Conservation (phyloP, 2,113 vertebrate genomes). For the Monopterus albus region DNA sequence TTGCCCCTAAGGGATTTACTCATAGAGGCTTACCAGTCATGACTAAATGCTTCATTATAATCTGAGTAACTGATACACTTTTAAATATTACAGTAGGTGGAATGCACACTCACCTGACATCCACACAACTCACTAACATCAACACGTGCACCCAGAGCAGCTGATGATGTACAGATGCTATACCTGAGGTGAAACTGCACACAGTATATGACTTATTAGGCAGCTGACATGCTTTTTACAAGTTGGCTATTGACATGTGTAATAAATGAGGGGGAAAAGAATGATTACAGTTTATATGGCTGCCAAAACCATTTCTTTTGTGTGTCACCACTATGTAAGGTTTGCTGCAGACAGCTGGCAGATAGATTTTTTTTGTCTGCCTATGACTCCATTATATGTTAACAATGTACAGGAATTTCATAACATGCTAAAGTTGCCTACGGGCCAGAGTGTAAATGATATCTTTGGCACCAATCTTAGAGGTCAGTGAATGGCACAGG, state of each 20-base stretch:
- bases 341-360: constrained; percentile 19
- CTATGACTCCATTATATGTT: constrained; percentile 45
- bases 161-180: constrained; percentile 52
- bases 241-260: constrained; percentile 43
- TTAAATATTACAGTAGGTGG: constrained; percentile 25
- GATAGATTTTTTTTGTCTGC: constrained; percentile 44
- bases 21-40: constrained; percentile 60
- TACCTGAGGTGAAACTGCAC: constrained; percentile 27
- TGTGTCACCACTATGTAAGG: constrained; percentile 44
- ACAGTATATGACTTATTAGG: constrained; percentile 39
- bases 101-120: constrained; percentile 56
- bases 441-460: constrained; percentile 66
- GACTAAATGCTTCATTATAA: constrained; percentile 56
- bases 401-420: constrained; percentile 69
- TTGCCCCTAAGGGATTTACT: constrained; percentile 43
- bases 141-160: constrained; percentile 15
- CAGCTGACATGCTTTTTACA: constrained; percentile 45
- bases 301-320: constrained; percentile 53
- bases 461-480: constrained; percentile 43
- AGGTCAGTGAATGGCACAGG: constrained; percentile 51
- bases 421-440: constrained; percentile 54
- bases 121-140: constrained; percentile 41
- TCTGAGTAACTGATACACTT: constrained; percentile 62
- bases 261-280: constrained; percentile 58
- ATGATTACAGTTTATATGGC: constrained; percentile 46